A percentile compares a stretch with the other conserved stretches of the same genome.
Evolutionary conservation across 1,140 invertebrate genomes (phyloP).

Genomic region (Paraescarpia echinospica): DNA sequence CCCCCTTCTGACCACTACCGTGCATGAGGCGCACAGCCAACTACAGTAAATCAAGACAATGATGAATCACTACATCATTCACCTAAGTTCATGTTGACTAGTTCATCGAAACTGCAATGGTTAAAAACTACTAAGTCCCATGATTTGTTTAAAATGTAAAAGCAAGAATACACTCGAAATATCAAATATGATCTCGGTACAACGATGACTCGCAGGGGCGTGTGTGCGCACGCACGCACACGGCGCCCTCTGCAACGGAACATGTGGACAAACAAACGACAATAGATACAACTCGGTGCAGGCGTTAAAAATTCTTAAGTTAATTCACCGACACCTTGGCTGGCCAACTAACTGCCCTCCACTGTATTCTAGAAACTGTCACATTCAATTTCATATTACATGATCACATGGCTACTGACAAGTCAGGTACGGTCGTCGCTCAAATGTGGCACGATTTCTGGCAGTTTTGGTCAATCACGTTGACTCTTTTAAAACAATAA

Average conservation of each 20-base stretch:
- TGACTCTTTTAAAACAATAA: not conserved
- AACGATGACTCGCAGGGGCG: not conserved
- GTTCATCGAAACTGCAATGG: not conserved
- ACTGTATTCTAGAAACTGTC: not conserved
- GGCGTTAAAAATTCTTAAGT: constrained; percentile 1
- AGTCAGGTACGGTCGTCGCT: not conserved
- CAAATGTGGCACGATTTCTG: not conserved
- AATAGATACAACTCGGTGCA: not conserved
- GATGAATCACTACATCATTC: not conserved
- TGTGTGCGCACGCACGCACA: not conserved
- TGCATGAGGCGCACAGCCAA: not conserved
- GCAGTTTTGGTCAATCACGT: not conserved
- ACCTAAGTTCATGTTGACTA: not conserved
- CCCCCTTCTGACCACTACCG: not conserved
- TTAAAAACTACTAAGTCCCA: not conserved
- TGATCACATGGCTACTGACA: not conserved
- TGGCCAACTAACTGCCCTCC: not conserved
- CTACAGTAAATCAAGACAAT: not conserved
- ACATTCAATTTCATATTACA: not conserved
- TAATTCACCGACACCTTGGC: not conserved
- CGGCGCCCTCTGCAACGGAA: not conserved
- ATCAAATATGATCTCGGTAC: constrained; percentile 5
- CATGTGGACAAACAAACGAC: not conserved
- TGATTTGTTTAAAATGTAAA: constrained; percentile 7
- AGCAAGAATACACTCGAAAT: not conserved